Percentiles rank a stretch among this genome's conserved stretches.
Conservation (phyloP, 2,888 invertebrate species). For the Koerneria pararmatus region DNA sequence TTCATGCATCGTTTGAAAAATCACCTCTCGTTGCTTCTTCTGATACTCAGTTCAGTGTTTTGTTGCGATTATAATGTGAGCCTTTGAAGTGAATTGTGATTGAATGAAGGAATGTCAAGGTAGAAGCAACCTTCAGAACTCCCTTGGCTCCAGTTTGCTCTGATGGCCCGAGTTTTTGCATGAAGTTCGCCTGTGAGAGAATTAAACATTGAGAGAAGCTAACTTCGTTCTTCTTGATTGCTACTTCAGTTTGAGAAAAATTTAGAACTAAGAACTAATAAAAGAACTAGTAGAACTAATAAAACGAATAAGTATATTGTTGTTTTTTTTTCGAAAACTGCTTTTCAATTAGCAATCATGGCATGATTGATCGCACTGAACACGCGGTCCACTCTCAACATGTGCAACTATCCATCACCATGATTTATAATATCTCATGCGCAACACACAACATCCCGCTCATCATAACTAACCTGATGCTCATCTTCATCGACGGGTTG, state of each 20-base stretch:
- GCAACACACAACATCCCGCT: constrained; percentile 30
- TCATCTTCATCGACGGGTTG: constrained; percentile 25
- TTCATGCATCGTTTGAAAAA: neutral
- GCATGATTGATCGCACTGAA: neutral
- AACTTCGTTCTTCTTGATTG: no score
- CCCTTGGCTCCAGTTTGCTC: constrained; percentile 43
- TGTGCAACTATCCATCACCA: neutral
- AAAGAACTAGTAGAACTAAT: no score
- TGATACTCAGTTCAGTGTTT: no score
- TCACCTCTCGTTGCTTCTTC: no score
- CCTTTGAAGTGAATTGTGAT: no score
- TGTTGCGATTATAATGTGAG: no score
- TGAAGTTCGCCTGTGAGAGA: constrained; percentile 31
- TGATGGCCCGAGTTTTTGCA: constrained; percentile 29
- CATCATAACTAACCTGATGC: constrained; percentile 22
- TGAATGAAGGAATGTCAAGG: no score
- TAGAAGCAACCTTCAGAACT: constrained; percentile 36
- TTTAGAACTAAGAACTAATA: no score
- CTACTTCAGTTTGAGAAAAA: no score
- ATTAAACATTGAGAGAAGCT: no score
- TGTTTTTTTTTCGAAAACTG: neutral
- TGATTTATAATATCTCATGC: neutral
- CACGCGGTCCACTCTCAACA: neutral
- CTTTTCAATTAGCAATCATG: neutral
- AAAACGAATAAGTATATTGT: neutral